Evolutionary conservation across 2,113 vertebrate species (phyloP), one percentile per base, ranked within the genome.

Genomic region (Cebus imitator): DNA sequence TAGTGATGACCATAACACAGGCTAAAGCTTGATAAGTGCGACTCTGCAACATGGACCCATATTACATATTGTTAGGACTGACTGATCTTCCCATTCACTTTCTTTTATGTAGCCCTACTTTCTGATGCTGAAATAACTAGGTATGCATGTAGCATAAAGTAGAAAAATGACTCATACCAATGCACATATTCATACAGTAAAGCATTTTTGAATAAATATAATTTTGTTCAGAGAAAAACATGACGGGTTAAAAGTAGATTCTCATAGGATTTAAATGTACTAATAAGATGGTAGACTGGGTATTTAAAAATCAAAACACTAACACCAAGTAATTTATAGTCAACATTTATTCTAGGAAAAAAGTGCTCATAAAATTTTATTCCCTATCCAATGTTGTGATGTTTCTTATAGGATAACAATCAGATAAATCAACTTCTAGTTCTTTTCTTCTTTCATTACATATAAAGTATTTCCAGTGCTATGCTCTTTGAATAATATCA

Each of bases 301-400:
- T 25, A 95, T 75, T 94, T 90, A 94, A 92, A 97, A 96, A 58
- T 79, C 73, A 97, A n/a, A 97, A 81, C 27, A 84, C 43, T 55
- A 97, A 81, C 37, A 84, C 64, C 90, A 93, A 88, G 23, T 83
- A 95, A 86, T 11, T 91, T 82, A 84, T 58, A 66, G 72, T 64
- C 87, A 91, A 64, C 7, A 90, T 68, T 95, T 90, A 92, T 6
- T 37, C 40, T 30, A 73, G 13, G 35, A 85, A 96, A 89, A 90
- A 73, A 48, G 21, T 52, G 17, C 21, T 86, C 52, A 80, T 5
- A 94, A 50, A 78, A 94, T 87, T 85, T 72, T 87, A 87, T 64
- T 93, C 61, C 93, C 93, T 76, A 94, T 1, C 30, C 32, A 91
- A 82, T 75, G 80, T 92, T 87, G 32, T 64, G 25, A 91, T 95